Percentiles rank a stretch among this genome's conserved stretches.
Conservation (phyloP, 2,113 vertebrate species). For the Oxyura jamaicensis region DNA sequence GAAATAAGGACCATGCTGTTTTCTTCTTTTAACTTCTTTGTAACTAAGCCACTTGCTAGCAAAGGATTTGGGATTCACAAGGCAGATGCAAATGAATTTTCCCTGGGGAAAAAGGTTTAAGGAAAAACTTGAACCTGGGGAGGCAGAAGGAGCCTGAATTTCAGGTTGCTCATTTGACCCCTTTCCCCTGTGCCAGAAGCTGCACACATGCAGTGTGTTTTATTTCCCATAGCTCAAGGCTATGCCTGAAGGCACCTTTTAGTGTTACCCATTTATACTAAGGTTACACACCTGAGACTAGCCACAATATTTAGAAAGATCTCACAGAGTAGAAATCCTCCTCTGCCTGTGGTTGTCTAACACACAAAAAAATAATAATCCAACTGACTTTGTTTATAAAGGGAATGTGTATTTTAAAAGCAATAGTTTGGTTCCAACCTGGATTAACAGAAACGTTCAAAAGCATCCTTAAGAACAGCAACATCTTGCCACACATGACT, state of each 20-base stretch:
- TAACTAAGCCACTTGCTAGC: rapidly evolving
- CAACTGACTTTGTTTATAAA: not conserved
- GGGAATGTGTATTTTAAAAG: not conserved
- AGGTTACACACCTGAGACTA: not conserved
- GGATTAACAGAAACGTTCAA: not conserved
- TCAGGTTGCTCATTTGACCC: not conserved
- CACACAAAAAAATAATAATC: not conserved
- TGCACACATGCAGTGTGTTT: not conserved
- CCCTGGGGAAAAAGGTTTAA: not conserved
- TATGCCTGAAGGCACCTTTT: not conserved
- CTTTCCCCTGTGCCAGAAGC: not conserved
- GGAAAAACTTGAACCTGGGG: not conserved
- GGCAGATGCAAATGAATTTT: not conserved
- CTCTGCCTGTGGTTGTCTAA: not conserved
- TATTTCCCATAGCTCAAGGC: not conserved
- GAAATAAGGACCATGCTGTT: rapidly evolving
- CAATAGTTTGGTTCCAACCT: not conserved
- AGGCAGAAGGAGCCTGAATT: not conserved
- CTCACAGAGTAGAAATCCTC: not conserved
- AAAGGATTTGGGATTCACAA: not conserved
- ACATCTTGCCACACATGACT: rapidly evolving
- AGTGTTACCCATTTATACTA: not conserved
- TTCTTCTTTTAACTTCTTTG: not conserved
- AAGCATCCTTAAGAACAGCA: not conserved
- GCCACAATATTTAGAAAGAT: not conserved